Evolutionary conservation across 2,113 vertebrate genomes (phyloP).

Genomic region (Carassius carassius): DNA sequence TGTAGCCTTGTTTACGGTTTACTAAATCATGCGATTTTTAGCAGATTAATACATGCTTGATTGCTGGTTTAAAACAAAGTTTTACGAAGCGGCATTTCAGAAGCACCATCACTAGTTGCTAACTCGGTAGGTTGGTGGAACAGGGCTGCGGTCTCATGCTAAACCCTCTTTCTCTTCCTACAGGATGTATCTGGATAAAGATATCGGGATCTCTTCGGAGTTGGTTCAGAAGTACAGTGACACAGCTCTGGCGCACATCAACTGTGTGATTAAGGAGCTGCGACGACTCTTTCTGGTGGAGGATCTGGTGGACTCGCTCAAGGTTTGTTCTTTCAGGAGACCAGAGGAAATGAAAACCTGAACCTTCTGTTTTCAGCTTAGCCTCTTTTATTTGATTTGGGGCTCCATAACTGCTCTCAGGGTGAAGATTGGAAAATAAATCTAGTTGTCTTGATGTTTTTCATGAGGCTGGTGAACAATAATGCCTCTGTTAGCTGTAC

Average conservation of each 20-base stretch:
- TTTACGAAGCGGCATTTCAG: too few relatives aligned
- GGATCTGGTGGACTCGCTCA: constrained; percentile 89
- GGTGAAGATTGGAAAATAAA: neutral
- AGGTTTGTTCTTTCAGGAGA: constrained; percentile 67
- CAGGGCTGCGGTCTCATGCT: neutral
- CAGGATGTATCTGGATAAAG: constrained; percentile 85
- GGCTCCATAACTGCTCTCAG: neutral
- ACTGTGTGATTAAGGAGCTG: constrained; percentile 81
- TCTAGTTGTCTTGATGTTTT: neutral
- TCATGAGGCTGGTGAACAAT: neutral
- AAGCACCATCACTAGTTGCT: neutral
- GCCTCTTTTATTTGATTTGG: constrained; percentile 20
- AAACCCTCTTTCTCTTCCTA: neutral
- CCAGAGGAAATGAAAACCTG: neutral
- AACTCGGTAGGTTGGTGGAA: neutral
- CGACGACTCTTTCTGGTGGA: constrained; percentile 87
- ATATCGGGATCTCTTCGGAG: constrained; percentile 83
- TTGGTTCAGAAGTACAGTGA: constrained; percentile 86
- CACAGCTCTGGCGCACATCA: constrained; percentile 79
- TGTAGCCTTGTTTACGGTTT: neutral
- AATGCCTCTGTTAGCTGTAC: neutral
- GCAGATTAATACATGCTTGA: neutral
- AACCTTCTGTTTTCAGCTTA: constrained; percentile 35
- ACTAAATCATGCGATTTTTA: neutral
- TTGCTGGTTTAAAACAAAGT: neutral